Conservation (phyloP, 2,888 invertebrate genomes). For the Colostygia pectinataria region DNA sequence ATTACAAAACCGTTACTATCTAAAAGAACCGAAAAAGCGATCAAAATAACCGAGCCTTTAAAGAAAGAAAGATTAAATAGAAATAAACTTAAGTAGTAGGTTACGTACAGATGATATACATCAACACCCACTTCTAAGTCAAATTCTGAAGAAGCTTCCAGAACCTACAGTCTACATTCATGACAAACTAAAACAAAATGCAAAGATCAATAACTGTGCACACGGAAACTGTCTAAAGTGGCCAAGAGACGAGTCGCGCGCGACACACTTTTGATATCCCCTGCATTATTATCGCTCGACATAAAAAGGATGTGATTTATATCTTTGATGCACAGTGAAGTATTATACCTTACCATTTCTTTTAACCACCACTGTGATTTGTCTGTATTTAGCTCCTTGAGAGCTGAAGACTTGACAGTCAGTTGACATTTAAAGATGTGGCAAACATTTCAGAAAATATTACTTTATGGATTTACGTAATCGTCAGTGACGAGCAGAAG, state of each 20-base stretch:
- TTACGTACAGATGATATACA: neutral
- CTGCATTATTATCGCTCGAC: slow-evolving; percentile 8
- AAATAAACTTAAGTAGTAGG: neutral
- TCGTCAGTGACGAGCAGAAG: slow-evolving; percentile 5
- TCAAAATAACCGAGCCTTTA: neutral
- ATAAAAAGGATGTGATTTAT: slow-evolving; percentile 25
- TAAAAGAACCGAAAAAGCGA: neutral
- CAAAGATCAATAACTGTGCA: slow-evolving; percentile 10
- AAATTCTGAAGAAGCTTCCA: neutral
- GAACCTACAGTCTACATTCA: neutral
- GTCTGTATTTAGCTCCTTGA: no score
- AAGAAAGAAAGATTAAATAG: neutral
- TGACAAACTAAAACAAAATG: neutral
- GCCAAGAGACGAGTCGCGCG: slow-evolving; percentile 2
- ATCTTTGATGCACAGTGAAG: slow-evolving; percentile 4
- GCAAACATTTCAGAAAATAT: slow-evolving; percentile 2
- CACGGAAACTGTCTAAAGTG: slow-evolving; percentile 15
- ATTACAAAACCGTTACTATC: slow-evolving; percentile 1
- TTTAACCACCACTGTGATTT: neutral
- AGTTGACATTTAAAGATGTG: neutral
- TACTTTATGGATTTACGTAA: slow-evolving; percentile 14
- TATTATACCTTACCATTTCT: neutral
- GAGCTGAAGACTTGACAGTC: neutral
- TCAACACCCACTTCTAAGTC: neutral
- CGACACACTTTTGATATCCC: slow-evolving; percentile 22